Conservation (phyloP, 2,888 invertebrate species). For the Epiblema foenella region DNA sequence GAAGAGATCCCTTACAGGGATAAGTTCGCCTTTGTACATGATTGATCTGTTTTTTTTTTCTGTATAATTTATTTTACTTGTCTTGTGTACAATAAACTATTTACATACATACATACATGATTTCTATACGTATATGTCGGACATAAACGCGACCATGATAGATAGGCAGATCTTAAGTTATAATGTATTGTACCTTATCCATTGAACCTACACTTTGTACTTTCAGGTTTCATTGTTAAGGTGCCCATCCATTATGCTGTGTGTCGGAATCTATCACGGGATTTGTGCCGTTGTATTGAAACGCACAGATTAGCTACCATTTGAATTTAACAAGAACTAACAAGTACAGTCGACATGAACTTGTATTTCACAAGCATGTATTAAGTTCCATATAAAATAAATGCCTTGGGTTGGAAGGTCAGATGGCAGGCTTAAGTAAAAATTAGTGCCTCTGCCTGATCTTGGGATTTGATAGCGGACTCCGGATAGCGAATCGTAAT, state of each 20-base stretch:
- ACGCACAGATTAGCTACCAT: conserved; percentile 49
- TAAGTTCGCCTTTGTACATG: too few relatives aligned
- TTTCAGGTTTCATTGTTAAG: conserved; percentile 39
- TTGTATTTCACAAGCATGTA: neutral
- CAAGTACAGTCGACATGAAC: conserved; percentile 26
- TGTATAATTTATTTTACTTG: too few relatives aligned
- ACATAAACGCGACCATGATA: neutral
- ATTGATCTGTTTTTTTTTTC: too few relatives aligned
- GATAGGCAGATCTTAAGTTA: neutral
- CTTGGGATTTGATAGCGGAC: too few relatives aligned
- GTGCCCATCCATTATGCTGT: conserved; percentile 51
- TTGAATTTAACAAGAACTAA: conserved; percentile 41
- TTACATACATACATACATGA: too few relatives aligned
- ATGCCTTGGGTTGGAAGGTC: too few relatives aligned
- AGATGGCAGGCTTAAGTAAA: too few relatives aligned
- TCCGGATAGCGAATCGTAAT: too few relatives aligned
- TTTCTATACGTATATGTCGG: too few relatives aligned
- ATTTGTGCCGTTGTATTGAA: conserved; percentile 54
- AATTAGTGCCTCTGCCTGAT: too few relatives aligned
- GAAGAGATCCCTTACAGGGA: too few relatives aligned
- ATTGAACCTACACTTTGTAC: conserved; percentile 14
- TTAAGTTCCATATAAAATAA: neutral
- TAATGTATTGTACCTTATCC: conserved; percentile 18
- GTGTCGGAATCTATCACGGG: conserved; percentile 52
- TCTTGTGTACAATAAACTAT: too few relatives aligned